Conservation (phyloP, 2,113 vertebrate species). For the Onychorhynchus coronatus region DNA sequence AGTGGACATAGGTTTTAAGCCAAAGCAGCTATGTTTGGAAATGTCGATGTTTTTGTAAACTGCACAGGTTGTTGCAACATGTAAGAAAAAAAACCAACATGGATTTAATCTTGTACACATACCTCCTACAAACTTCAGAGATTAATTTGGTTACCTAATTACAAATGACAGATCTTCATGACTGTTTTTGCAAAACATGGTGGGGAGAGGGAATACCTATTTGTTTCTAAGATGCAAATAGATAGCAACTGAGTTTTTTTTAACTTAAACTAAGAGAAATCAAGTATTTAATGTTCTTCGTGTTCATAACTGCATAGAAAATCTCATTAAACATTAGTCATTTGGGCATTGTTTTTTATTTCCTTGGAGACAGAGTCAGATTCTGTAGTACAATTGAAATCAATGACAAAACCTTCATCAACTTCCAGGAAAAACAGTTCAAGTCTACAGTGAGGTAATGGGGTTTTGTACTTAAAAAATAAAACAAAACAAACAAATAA, state of each 20-base stretch:
- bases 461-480: not conserved
- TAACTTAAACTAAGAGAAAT: not conserved
- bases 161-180: not conserved
- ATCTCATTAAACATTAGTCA: slow-evolving; percentile 17
- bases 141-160: not conserved
- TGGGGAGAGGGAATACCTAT: not conserved
- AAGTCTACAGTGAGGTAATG: not conserved
- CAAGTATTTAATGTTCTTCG: not conserved
- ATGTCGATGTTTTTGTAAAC: not conserved
- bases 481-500: not conserved
- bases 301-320: slow-evolving; percentile 10
- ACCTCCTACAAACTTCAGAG: not conserved
- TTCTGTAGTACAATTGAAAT: not conserved
- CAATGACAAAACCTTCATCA: not conserved
- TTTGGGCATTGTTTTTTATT: slow-evolving; percentile 18
- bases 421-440: slow-evolving; percentile 26
- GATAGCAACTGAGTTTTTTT: not conserved
- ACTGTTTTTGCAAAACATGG: slow-evolving; percentile 7
- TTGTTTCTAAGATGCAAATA: slow-evolving; percentile 13
- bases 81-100: not conserved
- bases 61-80: not conserved
- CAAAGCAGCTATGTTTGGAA: not conserved
- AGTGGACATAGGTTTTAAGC: not conserved
- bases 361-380: slow-evolving; percentile 45
- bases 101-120: not conserved